Conservation (phyloP, 2,888 invertebrate genomes). For the Malachius bipustulatus region DNA sequence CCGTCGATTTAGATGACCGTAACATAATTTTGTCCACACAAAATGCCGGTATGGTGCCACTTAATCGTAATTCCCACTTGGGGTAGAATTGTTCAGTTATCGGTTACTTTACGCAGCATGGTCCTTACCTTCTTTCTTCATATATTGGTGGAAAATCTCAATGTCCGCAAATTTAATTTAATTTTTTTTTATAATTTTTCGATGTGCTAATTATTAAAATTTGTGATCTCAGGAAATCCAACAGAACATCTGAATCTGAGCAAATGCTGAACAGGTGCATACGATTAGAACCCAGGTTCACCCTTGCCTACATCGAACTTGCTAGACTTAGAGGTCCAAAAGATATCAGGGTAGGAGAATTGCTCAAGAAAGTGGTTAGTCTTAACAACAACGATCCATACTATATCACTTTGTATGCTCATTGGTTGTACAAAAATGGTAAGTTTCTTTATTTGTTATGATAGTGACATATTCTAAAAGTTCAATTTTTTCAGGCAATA, state of each 20-base stretch:
- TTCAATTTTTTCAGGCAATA: conserved; percentile 36
- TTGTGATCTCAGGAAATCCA: conserved; percentile 47
- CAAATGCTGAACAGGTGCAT: conserved; percentile 59
- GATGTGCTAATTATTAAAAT: conserved; percentile 3
- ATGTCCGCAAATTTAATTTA: too few relatives aligned
- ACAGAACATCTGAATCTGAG: conserved; percentile 51
- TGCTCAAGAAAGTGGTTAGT: conserved; percentile 50
- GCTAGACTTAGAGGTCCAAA: conserved; percentile 45
- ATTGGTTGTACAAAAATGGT: conserved; percentile 59
- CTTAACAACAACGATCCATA: conserved; percentile 58
- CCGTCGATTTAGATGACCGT: too few relatives aligned
- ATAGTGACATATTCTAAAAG: neutral
- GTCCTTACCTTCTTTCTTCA: too few relatives aligned
- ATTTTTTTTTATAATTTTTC: too few relatives aligned
- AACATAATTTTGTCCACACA: too few relatives aligned
- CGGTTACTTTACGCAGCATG: too few relatives aligned
- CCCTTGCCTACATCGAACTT: conserved; percentile 56
- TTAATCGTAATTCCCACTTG: too few relatives aligned
- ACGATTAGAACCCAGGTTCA: conserved; percentile 52
- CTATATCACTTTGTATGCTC: conserved; percentile 57
- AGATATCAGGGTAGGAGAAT: conserved; percentile 43
- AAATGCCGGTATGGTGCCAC: too few relatives aligned
- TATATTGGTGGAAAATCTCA: too few relatives aligned
- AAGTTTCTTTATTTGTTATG: conserved; percentile 16
- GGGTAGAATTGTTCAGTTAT: too few relatives aligned